Evolutionary conservation across 2,888 invertebrate species (phyloP), one percentile per base, ranked within the genome.

Genomic region (Lottia scabra): DNA sequence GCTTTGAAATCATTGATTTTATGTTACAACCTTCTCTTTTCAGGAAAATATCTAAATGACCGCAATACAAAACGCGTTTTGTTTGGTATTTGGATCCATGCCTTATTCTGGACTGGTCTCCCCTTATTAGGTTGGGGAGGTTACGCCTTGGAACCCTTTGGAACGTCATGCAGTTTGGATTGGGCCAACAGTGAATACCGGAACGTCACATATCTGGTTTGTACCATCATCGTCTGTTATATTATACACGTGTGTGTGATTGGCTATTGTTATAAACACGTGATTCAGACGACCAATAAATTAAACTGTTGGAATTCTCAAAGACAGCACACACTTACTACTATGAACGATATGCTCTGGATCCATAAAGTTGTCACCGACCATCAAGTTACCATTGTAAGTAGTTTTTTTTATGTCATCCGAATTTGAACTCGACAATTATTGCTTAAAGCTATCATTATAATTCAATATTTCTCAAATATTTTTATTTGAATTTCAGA

Each of bases 81-180:
- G 5, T 10, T 68, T 0, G 65, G 43, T 0, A 68, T 73, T 3
- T 79, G 80, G 76, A 27, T 67, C 3, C 75, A 78, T 48, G 67
- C 76, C 16, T 27, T 75, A 13, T 26, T 78, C 10, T 82, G 82
- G 80, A 73, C 81, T 0, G 71, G 67, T 6, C 67, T 75, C 1
- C 82, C 82, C 0, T 66, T 82, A n/a, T 8, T 81, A 1, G 82
- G 82, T 10, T 82, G 82, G 82, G 77, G 74, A 48, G 68, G 70
- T 63, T 82, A 81, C 71, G 74, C 70, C 0, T 74, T 73, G n/a
- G 82, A 82, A 63, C 73, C 77, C 15, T 82, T 79, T 65, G 67
- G 74, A n/a, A 82, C 82, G 3, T 78, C 82, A 15, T 82, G 82
- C 70, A 77, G 74, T 23, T 46, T 81, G 1, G 75, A 79, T 75